Percentiles rank a stretch among this genome's conserved stretches.
Conservation (phyloP, 2,113 vertebrate species). For the Morone chrysops region DNA sequence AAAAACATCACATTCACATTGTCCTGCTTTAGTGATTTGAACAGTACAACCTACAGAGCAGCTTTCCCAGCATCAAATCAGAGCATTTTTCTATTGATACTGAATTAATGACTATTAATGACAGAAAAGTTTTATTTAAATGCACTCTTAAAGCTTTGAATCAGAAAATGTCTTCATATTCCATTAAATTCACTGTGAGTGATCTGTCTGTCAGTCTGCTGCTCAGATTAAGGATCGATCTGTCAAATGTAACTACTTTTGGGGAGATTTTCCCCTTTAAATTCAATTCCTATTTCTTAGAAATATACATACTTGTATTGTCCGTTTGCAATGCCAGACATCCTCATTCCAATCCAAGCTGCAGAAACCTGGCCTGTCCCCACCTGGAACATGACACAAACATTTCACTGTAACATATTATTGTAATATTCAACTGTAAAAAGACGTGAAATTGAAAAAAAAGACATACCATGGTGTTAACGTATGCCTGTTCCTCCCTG, state of each 20-base stretch:
- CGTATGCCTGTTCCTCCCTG: constrained; percentile 79
- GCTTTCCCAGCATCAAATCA: not conserved
- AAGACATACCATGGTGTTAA: constrained; percentile 80
- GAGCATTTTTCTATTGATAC: not conserved
- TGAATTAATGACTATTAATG: not conserved
- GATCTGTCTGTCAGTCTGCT: not conserved
- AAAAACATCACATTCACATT: not conserved
- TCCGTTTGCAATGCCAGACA: constrained; percentile 74
- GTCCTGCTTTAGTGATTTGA: not conserved
- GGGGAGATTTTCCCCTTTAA: not conserved
- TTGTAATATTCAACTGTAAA: not conserved
- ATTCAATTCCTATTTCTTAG: not conserved
- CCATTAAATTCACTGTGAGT: not conserved
- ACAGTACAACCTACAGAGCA: not conserved
- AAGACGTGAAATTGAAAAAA: not conserved
- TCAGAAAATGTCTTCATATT: not conserved
- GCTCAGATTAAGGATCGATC: not conserved
- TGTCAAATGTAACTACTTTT: no score
- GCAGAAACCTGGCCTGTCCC: constrained; percentile 76
- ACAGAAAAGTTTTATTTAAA: not conserved
- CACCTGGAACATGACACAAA: constrained; percentile 71
- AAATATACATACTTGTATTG: constrained; percentile 76
- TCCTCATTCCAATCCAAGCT: constrained; percentile 83
- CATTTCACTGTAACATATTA: not conserved
- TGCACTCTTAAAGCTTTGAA: not conserved